Conservation (phyloP, 2,888 invertebrate genomes). For the Pyrocoelia pectoralis region DNA sequence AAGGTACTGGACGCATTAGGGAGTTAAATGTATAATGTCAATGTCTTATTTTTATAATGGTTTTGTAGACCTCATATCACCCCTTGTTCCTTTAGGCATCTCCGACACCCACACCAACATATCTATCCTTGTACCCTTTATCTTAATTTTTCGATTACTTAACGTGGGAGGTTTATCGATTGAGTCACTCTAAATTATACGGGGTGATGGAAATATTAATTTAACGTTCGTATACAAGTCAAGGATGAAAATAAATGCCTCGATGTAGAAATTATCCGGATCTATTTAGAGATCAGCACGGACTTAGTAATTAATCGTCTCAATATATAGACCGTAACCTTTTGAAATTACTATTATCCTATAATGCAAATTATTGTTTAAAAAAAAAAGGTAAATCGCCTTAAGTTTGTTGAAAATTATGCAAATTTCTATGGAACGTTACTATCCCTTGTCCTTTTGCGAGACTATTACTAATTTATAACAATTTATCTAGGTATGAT, state of each 20-base stretch:
- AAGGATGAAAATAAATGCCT: background rate
- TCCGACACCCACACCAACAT: no score
- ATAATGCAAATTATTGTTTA: background rate
- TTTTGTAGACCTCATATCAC: no score
- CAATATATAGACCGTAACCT: constrained; percentile 2
- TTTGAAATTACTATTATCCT: background rate
- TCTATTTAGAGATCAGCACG: background rate
- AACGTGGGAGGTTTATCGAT: background rate
- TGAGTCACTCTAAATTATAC: background rate
- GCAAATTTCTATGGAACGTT: background rate
- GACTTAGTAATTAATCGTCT: background rate
- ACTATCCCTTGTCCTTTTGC: background rate
- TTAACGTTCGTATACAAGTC: background rate
- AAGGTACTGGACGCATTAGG: no score
- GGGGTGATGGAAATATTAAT: no score
- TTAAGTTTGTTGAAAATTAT: constrained; percentile 8
- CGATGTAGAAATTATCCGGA: background rate
- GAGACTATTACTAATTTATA: background rate
- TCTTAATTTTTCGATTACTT: no score
- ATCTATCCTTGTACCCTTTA: no score
- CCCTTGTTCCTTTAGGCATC: no score
- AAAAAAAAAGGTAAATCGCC: constrained; percentile 2
- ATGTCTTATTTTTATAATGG: no score
- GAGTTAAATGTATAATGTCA: no score
- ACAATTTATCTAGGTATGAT: background rate